Conservation (phyloP, 2,888 invertebrate species). For the Torymus aiolomorphi region DNA sequence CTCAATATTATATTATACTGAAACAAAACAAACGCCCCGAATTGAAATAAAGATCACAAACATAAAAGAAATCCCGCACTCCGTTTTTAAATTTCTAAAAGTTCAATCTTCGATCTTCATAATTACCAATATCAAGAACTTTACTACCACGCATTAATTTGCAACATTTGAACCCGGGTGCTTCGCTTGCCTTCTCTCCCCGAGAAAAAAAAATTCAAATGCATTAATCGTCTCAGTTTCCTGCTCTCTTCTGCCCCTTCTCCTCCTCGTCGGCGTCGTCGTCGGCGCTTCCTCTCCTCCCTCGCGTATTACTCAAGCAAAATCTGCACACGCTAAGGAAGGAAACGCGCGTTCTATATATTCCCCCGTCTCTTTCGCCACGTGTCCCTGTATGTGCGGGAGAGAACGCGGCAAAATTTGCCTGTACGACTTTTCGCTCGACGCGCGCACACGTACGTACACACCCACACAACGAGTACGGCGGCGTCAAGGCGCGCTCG, state of each 20-base stretch:
- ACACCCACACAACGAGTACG: neutral
- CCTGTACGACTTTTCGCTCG: constrained; percentile 38
- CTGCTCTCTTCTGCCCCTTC: too few relatives aligned
- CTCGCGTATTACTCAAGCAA: constrained; percentile 35
- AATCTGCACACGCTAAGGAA: constrained; percentile 45
- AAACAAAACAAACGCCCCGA: too few relatives aligned
- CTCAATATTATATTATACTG: too few relatives aligned
- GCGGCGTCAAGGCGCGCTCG: neutral
- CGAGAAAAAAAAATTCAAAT: neutral
- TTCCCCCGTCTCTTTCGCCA: constrained; percentile 12
- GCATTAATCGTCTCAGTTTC: constrained; percentile 38
- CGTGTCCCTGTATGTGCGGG: neutral
- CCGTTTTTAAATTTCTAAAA: neutral
- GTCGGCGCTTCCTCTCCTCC: neutral
- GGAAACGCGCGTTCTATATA: constrained; percentile 14
- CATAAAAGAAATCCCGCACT: too few relatives aligned
- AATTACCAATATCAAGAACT: neutral
- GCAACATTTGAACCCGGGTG: neutral
- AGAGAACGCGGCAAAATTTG: constrained; percentile 35
- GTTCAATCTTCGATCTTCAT: neutral
- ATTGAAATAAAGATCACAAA: too few relatives aligned
- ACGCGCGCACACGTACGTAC: neutral
- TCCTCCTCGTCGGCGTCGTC: too few relatives aligned
- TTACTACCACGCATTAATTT: neutral
- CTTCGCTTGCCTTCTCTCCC: neutral